Conservation (phyloP, 2,888 invertebrate genomes). For the Lampropteryx suffumata region DNA sequence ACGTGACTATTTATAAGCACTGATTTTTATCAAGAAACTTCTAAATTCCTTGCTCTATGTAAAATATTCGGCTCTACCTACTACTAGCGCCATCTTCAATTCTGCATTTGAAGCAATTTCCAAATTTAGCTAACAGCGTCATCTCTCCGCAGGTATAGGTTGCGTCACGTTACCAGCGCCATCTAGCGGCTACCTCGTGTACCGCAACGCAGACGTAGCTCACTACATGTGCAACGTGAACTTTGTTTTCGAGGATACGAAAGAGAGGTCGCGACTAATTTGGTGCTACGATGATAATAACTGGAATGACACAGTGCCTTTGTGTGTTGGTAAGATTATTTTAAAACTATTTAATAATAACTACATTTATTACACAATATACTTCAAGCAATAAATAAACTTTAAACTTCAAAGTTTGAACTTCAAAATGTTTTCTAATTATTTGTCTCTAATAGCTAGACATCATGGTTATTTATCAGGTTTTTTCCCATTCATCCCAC, state of each 20-base stretch:
- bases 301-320: conserved; percentile 85
- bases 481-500: too few species aligned
- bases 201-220: conserved; percentile 85
- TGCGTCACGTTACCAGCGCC: conserved; percentile 86
- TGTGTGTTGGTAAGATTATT: conserved; percentile 84
- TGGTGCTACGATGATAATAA: conserved; percentile 85
- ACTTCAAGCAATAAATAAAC: too few species aligned
- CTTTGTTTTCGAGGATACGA: conserved; percentile 86
- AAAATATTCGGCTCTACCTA: background rate
- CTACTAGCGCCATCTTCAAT: conserved; percentile 10
- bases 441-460: too few species aligned
- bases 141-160: conserved; percentile 82
- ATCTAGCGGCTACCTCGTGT: conserved; percentile 86
- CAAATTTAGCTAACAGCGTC: conserved; percentile 32
- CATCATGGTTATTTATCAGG: too few species aligned
- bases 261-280: conserved; percentile 82
- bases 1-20: too few species aligned
- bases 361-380: too few species aligned
- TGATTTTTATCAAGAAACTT: too few species aligned
- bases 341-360: background rate
- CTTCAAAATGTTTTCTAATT: too few species aligned
- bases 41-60: background rate
- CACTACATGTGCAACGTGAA: conserved; percentile 88
- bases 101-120: background rate
- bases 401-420: too few species aligned